Evolutionary conservation across 2,797 vertebrate genomes (phyloP).

Genomic region (Sylvia borin): DNA sequence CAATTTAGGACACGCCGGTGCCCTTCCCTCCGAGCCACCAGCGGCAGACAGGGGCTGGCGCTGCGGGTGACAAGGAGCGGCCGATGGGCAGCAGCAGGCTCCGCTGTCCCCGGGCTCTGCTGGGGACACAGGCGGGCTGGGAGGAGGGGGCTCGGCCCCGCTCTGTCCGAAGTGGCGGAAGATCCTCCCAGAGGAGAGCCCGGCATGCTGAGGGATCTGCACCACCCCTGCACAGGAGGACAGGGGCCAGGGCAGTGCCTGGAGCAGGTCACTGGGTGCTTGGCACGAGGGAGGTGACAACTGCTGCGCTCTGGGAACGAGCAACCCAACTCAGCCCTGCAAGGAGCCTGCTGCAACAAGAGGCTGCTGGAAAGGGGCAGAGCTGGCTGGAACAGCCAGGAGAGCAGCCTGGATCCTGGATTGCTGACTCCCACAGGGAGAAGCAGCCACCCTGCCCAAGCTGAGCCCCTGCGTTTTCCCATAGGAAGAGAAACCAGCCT

Average conservation of each 20-base stretch:
- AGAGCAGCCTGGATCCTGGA: background rate
- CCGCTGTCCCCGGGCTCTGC: background rate
- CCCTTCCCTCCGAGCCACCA: background rate
- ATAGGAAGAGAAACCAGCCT: background rate
- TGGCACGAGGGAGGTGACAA: background rate
- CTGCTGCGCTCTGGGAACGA: rapidly evolving
- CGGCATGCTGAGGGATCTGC: rapidly evolving
- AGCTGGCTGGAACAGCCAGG: background rate
- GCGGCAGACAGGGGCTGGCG: rapidly evolving
- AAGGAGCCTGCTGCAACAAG: background rate
- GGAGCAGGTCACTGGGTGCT: background rate
- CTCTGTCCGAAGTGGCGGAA: background rate
- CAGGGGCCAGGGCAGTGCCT: background rate
- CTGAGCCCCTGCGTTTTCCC: background rate
- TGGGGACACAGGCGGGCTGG: background rate
- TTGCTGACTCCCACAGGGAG: background rate
- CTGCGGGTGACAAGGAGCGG: rapidly evolving
- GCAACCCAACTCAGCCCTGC: background rate
- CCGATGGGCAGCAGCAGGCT: background rate
- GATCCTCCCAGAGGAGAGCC: background rate
- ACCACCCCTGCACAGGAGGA: background rate
- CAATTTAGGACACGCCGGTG: background rate
- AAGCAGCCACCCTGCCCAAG: rapidly evolving
- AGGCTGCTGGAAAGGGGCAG: background rate
- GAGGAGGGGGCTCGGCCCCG: rapidly evolving